These are phyloP conservation scores for Notarius lentiginosus DNA, from an alignment of 2,113 vertebrate species.

Conservation along the genomic window DNA sequence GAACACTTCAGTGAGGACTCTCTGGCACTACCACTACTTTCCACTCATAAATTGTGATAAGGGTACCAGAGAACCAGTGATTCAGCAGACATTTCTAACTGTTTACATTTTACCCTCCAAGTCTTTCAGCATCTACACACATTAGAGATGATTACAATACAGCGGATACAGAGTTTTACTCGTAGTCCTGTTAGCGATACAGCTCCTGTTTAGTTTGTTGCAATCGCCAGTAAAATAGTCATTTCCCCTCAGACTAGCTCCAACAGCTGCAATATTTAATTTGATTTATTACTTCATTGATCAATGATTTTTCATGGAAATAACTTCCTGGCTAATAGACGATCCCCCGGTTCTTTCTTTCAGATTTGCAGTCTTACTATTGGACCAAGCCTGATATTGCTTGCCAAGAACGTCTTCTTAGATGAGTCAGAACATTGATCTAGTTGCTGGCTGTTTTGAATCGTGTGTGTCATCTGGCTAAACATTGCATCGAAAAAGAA, in stretches of 20 bases:
- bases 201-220: background rate
- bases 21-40: background rate
- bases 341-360: background rate
- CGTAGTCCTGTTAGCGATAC: background rate
- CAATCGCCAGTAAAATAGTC: background rate
- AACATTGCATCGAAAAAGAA: background rate
- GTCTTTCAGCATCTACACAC: background rate
- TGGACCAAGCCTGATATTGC: background rate
- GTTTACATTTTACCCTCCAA: background rate
- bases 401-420: background rate
- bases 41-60: background rate
- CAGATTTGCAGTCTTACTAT: background rate
- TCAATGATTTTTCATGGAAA: slow-evolving; percentile 10
- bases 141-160: background rate
- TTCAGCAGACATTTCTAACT: too few relatives aligned
- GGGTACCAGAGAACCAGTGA: background rate
- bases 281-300: background rate
- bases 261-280: background rate
- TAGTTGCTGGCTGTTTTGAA: background rate
- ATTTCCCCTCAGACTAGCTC: background rate
- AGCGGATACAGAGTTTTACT: background rate
- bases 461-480: background rate
- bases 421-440: background rate
- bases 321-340: background rate
- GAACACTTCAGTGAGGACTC: background rate